Evolutionary conservation across 2,797 vertebrate genomes (phyloP).

Genomic region (Pyrocephalus nanus): DNA sequence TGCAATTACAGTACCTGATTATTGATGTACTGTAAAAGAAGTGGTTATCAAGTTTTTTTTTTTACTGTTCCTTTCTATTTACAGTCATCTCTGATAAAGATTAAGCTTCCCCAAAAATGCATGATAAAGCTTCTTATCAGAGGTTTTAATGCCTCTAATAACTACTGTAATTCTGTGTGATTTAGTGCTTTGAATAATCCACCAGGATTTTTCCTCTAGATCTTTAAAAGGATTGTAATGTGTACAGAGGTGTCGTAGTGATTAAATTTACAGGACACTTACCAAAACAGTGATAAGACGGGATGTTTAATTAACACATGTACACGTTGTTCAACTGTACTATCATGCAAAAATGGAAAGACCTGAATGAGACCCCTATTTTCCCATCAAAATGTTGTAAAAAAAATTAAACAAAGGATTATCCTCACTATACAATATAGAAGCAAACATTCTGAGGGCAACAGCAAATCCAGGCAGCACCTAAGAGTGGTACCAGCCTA

Average conservation of each 20-base stretch:
- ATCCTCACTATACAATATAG: not conserved
- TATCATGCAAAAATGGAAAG: slow-evolving; percentile 42
- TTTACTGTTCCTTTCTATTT: slow-evolving; percentile 66
- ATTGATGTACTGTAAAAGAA: slow-evolving; percentile 62
- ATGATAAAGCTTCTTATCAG: slow-evolving; percentile 68
- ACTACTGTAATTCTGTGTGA: slow-evolving; percentile 69
- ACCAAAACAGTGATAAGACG: slow-evolving; percentile 66
- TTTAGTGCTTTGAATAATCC: slow-evolving; percentile 72
- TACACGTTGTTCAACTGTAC: slow-evolving; percentile 23
- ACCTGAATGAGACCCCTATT: slow-evolving; percentile 32
- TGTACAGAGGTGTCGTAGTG: slow-evolving; percentile 67
- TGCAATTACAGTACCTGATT: slow-evolving; percentile 61
- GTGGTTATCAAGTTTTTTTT: slow-evolving; percentile 40
- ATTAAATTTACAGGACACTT: slow-evolving; percentile 66
- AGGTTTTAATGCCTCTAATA: slow-evolving; percentile 69
- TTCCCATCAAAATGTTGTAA: slow-evolving; percentile 36
- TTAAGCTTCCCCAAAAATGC: slow-evolving; percentile 60
- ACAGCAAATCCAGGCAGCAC: not conserved
- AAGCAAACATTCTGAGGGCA: slow-evolving; percentile 31
- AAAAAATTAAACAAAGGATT: slow-evolving; percentile 65
- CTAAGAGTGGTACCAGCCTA: not conserved
- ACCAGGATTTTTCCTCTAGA: slow-evolving; percentile 72
- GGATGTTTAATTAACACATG: slow-evolving; percentile 54
- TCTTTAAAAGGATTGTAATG: slow-evolving; percentile 71
- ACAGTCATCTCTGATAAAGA: slow-evolving; percentile 55